Evolutionary conservation across 2,113 vertebrate species (phyloP).

Genomic region (Silurus asotus): DNA sequence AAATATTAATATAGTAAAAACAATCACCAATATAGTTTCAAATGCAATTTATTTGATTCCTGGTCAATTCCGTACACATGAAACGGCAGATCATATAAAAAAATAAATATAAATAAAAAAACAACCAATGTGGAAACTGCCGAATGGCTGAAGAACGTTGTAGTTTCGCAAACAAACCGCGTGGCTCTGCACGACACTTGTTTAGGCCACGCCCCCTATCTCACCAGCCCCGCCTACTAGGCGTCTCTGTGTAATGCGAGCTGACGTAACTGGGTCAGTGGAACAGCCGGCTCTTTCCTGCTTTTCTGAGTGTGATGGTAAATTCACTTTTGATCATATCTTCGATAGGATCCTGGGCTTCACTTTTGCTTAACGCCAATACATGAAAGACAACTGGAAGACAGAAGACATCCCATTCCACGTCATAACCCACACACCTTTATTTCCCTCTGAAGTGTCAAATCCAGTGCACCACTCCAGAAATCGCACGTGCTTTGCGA

Average conservation of each 20-base stretch:
- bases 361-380: not conserved
- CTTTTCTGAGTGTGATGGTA: slow-evolving; percentile 20
- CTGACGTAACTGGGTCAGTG: slow-evolving; percentile 81
- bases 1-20: no score
- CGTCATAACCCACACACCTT: not conserved
- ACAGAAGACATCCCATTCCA: not conserved
- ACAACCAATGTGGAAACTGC: not conserved
- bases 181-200: slow-evolving; percentile 44
- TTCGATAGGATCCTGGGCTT: not conserved
- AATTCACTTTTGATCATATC: not conserved
- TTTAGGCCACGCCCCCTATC: slow-evolving; percentile 31
- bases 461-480: not conserved
- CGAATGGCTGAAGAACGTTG: not conserved
- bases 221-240: slow-evolving; percentile 48
- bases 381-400: no score
- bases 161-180: slow-evolving; percentile 27
- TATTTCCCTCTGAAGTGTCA: not conserved
- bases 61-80: not conserved
- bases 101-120: no score
- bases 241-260: slow-evolving; percentile 63
- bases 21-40: not conserved
- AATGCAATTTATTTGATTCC: not conserved
- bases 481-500: not conserved
- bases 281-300: slow-evolving; percentile 66
- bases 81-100: no score